Percentiles rank a stretch among this genome's conserved stretches.
Conservation (phyloP, 2,113 vertebrate species). For the Microcebus ravelobensis region DNA sequence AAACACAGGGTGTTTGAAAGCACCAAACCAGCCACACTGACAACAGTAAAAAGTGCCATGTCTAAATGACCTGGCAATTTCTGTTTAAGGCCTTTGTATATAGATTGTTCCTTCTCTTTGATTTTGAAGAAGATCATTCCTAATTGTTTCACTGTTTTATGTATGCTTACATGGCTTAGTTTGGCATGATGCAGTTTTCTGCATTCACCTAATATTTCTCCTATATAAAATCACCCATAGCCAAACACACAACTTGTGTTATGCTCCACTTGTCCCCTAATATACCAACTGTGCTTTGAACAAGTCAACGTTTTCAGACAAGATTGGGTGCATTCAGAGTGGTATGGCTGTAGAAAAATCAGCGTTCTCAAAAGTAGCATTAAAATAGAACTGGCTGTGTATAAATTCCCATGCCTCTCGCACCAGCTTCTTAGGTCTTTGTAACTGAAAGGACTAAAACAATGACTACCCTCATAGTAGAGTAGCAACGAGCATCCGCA, state of each 20-base stretch:
- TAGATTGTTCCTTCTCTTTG: constrained; percentile 5
- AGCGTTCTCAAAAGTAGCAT: constrained; percentile 28
- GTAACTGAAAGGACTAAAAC: not conserved
- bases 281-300: not conserved
- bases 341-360: no score
- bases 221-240: not conserved
- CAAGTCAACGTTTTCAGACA: not conserved
- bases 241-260: not conserved
- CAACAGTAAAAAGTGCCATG: not conserved
- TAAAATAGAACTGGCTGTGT: not conserved
- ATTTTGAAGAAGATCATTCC: not conserved
- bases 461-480: not conserved
- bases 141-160: not conserved
- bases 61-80: not conserved
- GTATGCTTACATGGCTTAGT: not conserved
- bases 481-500: not conserved
- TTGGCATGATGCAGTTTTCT: not conserved
- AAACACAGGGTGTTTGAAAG: not conserved
- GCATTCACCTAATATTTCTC: not conserved
- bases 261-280: not conserved
- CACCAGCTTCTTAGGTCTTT: not conserved
- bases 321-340: no score
- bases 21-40: not conserved
- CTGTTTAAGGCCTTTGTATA: not conserved
- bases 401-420: fast-evolving